phyloP scores from a whole-genome alignment of 2,888 invertebrate species.

The Molorchus minor region DNA sequence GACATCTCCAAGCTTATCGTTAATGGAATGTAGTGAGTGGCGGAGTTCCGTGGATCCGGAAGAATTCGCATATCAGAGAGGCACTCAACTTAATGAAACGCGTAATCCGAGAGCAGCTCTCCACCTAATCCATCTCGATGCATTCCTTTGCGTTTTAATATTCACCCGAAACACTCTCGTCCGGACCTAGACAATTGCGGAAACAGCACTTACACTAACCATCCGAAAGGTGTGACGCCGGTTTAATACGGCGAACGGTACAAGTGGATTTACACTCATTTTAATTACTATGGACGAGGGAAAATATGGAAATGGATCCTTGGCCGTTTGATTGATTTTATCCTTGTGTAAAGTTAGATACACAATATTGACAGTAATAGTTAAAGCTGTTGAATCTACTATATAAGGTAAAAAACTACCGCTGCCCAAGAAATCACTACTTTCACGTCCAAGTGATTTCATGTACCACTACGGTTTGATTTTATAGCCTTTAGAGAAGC shows the following conservation, averaged over 20 bases:
- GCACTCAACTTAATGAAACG: constrained; percentile 69
- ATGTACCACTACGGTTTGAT: no score
- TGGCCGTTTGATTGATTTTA: no score
- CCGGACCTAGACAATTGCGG: constrained; percentile 59
- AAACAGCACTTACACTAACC: constrained; percentile 59
- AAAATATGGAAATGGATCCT: no score
- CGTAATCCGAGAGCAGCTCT: constrained; percentile 64
- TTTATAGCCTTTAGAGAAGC: no score
- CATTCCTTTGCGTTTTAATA: constrained; percentile 63
- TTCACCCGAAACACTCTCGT: constrained; percentile 60
- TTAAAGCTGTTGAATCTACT: no score
- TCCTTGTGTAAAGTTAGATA: no score
- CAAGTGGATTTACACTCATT: constrained; percentile 34
- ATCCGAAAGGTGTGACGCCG: constrained; percentile 44
- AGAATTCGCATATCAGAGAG: constrained; percentile 61
- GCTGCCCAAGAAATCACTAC: no score
- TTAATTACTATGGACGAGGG: no score
- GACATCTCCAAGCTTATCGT: constrained; percentile 56
- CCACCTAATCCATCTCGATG: constrained; percentile 63
- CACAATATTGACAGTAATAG: no score
- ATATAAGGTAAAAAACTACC: no score
- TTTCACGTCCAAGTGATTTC: no score
- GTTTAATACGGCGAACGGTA: constrained; percentile 39
- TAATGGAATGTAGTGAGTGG: constrained; percentile 58
- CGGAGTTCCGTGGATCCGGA: constrained; percentile 51